Percentiles rank a stretch among this genome's conserved stretches.
phyloP scores from a whole-genome alignment of 2,888 invertebrate species.

The Leptura quadrifasciata region DNA sequence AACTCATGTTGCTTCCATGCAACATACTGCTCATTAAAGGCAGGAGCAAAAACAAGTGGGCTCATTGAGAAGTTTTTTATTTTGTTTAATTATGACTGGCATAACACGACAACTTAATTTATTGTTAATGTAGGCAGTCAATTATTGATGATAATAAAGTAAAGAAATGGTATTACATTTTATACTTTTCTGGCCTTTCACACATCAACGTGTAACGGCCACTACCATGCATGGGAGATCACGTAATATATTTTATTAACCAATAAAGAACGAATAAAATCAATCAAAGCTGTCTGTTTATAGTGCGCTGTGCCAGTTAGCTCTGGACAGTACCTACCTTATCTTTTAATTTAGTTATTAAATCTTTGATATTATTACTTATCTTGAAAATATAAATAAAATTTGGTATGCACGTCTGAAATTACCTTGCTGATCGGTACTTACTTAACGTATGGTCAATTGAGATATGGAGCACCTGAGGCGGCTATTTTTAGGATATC shows the following conservation, averaged over 20 bases:
- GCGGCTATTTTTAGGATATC: background rate
- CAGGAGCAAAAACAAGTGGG: slow-evolving; percentile 28
- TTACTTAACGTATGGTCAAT: background rate
- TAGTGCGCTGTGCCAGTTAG: slow-evolving; percentile 35
- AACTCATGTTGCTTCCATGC: background rate
- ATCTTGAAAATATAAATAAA: slow-evolving; percentile 39
- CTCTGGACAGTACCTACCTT: slow-evolving; percentile 28
- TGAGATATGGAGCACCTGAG: background rate
- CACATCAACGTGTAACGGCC: slow-evolving; percentile 38
- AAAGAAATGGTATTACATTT: slow-evolving; percentile 43
- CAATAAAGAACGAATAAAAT: slow-evolving; percentile 47
- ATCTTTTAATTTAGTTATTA: slow-evolving; percentile 48
- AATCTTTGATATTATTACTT: slow-evolving; percentile 42
- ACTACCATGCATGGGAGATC: slow-evolving; percentile 20
- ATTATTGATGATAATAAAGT: slow-evolving; percentile 44
- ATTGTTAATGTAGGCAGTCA: slow-evolving; percentile 38
- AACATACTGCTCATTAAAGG: background rate
- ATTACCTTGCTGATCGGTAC: background rate
- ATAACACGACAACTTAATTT: slow-evolving; percentile 43
- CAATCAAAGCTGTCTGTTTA: slow-evolving; percentile 42
- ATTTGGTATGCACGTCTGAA: background rate
- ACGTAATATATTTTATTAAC: slow-evolving; percentile 38
- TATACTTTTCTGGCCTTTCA: slow-evolving; percentile 42
- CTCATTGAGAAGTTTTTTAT: slow-evolving; percentile 25
- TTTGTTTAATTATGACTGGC: slow-evolving; percentile 41